These are phyloP conservation scores for Augochlorella aurata DNA, from an alignment of 2,888 invertebrate genomes.

Conservation along the genomic window DNA sequence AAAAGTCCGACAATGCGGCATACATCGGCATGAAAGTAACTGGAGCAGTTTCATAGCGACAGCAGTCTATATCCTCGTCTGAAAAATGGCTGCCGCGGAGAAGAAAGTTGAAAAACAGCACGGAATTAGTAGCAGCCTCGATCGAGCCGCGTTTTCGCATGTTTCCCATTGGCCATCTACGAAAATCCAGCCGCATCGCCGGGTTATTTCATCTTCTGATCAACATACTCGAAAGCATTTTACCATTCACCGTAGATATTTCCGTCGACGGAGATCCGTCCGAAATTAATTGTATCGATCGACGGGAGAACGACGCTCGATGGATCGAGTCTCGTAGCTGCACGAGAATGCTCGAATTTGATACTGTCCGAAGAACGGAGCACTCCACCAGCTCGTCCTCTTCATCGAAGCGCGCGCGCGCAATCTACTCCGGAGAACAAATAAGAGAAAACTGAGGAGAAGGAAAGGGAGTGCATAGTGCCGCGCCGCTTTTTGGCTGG, in stretches of 20 bases:
- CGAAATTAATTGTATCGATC: background rate
- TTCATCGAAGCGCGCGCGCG: constrained; percentile 28
- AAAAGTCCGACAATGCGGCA: background rate
- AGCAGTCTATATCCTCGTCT: background rate
- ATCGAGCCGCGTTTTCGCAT: background rate
- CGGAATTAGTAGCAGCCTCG: background rate
- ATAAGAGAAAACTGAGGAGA: constrained; percentile 25
- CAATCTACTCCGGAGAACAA: constrained; percentile 32
- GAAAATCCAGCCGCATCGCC: background rate
- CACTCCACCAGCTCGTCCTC: constrained; percentile 36
- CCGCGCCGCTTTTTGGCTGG: constrained; percentile 3
- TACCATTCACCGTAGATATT: background rate
- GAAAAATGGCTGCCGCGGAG: background rate
- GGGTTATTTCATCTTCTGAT: background rate
- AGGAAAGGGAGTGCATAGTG: background rate
- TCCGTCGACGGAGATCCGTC: background rate
- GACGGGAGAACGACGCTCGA: background rate
- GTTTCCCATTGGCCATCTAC: background rate
- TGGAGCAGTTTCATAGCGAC: background rate
- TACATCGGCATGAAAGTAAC: background rate
- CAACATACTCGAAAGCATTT: no score
- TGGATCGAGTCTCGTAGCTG: background rate
- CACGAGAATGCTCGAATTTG: background rate
- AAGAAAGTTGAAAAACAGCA: background rate
- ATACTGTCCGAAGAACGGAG: background rate